Conservation (phyloP, 2,888 invertebrate species). For the Aricia artaxerxes region DNA sequence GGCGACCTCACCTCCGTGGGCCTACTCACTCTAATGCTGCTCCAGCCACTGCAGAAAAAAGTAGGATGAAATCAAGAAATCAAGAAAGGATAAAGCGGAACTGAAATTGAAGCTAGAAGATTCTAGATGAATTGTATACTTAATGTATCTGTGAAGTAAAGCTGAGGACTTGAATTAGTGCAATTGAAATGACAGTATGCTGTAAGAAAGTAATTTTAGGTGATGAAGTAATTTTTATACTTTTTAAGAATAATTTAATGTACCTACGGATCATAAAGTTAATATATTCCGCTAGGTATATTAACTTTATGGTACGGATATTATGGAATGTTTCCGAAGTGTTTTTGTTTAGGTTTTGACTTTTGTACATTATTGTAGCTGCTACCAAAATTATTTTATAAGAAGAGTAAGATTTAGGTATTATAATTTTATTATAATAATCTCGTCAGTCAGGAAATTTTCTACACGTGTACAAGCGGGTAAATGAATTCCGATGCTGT, state of each 20-base stretch:
- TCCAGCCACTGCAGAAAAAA: conserved; percentile 43
- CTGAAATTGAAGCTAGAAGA: no score
- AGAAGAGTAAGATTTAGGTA: background rate
- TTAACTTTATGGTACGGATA: background rate
- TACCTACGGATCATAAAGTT: no score
- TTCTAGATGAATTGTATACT: background rate
- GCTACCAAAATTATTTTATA: background rate
- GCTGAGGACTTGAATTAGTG: background rate
- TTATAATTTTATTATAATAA: background rate
- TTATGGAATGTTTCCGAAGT: background rate
- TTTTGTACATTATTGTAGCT: background rate
- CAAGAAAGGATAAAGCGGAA: no score
- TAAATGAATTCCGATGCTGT: background rate
- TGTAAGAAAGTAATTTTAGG: background rate
- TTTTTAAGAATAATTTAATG: no score
- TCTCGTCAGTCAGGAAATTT: background rate
- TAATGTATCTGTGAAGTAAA: background rate
- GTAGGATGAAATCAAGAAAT: conserved; percentile 42
- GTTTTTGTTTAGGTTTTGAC: background rate
- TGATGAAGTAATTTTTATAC: background rate
- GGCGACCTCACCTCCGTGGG: conserved; percentile 59
- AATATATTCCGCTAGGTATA: no score
- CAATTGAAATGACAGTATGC: background rate
- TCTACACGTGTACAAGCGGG: background rate
- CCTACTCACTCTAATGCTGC: conserved; percentile 67